Conservation (phyloP, 2,888 invertebrate species). For the Acanthosepion lycidas region DNA sequence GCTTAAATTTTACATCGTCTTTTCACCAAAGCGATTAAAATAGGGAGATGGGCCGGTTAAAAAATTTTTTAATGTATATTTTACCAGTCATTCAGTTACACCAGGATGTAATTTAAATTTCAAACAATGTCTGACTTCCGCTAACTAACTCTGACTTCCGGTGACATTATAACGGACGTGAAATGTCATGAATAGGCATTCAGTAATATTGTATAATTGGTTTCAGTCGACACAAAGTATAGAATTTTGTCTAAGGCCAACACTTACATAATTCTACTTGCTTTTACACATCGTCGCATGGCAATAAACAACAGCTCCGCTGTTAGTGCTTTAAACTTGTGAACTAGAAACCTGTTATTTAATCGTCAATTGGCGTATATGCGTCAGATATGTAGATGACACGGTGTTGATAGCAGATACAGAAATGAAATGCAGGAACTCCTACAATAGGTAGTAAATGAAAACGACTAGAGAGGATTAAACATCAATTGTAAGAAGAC, state of each 20-base stretch:
- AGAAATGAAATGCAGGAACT: too few species aligned
- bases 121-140: conserved; percentile 33
- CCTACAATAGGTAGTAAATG: too few species aligned
- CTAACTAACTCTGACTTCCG: neutral
- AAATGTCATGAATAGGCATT: neutral
- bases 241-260: neutral
- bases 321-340: too few species aligned
- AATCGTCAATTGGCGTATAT: too few species aligned
- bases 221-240: neutral
- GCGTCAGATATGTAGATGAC: too few species aligned
- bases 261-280: neutral
- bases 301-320: too few species aligned
- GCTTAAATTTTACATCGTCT: neutral
- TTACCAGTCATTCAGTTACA: neutral
- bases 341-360: too few species aligned
- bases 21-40: neutral
- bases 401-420: too few species aligned
- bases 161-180: neutral
- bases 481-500: too few species aligned
- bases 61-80: neutral
- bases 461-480: too few species aligned
- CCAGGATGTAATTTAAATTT: neutral
- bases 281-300: too few species aligned
- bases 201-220: neutral
- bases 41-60: neutral